Base-by-base conservation (phyloP, 37 sponge, comb jelly and placozoan species). In the Theonella swinhoei region DNA sequence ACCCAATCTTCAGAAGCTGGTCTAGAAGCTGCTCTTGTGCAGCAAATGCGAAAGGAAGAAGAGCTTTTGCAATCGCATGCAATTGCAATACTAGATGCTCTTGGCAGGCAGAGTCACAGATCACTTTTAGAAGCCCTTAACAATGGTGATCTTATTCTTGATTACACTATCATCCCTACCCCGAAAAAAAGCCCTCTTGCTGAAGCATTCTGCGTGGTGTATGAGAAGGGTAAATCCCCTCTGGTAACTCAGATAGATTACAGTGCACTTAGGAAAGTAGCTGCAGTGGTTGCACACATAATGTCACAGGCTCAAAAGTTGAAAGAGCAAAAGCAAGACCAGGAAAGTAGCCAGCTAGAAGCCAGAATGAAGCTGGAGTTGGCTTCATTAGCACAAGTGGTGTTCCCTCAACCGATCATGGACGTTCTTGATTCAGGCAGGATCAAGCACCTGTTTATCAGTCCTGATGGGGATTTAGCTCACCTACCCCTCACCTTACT, bases 1-100 rank as follows among this genome's bases (percentile, higher is more conserved):
- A 43, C 5, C 9, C 17, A 23, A 24, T 34, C 30, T 58, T 33
- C 62, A 17, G 73, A 47, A 3, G 63, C 2, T 76, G 41, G 22
- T 17, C 38, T 7, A 39, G 32, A 76, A 58, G 62, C 60, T 30
- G 63, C 62, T 62, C 62, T 76, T 19, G 62, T 76, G 22, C 19
- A 60, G 37, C 77, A 76, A 4, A 76, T 76, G 77, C 62, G 60
- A 62, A 31, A 60, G 29, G 77, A 76, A 76, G 62, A 76, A 34
- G 60, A 2, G 29, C 23, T 62, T 4, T 29, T 76, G 4, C 36
- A 47, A 4, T 29, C 20, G 1, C 60, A 22, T 62, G 77, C 77
- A n/a, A 47, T 31, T 22, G 22, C 77, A 30, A 60, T 31, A 1
- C 63, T 76, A 29, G 22, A 28, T 24, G 77, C 2, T 9, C 4